Evolutionary conservation across 2,113 vertebrate species (phyloP).

Genomic region (Centropristis striata): DNA sequence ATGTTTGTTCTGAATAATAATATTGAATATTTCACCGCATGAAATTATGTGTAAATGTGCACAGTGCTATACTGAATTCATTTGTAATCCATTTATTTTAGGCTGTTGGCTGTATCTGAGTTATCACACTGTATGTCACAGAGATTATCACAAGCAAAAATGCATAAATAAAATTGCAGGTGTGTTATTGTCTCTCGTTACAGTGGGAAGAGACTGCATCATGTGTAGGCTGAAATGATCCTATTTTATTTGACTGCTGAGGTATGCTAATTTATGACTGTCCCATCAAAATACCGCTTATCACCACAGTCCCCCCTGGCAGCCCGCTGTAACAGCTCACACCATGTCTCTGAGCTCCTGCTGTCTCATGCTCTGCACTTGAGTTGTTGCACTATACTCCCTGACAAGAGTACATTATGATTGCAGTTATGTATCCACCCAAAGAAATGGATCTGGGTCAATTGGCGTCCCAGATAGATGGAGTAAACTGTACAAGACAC

Average conservation of each 20-base stretch:
- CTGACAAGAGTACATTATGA: slow-evolving; percentile 25
- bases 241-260: slow-evolving; percentile 11
- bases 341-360: background rate
- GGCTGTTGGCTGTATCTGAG: background rate
- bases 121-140: background rate
- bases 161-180: background rate
- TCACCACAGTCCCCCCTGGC: background rate
- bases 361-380: background rate
- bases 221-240: slow-evolving; percentile 12
- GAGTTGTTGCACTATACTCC: slow-evolving; percentile 10
- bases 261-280: slow-evolving; percentile 16
- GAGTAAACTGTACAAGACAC: background rate
- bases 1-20: slow-evolving; percentile 21
- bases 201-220: background rate
- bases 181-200: background rate
- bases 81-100: background rate
- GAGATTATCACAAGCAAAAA: background rate
- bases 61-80: background rate
- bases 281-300: slow-evolving; percentile 12
- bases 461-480: slow-evolving; percentile 17
- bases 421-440: slow-evolving; percentile 22
- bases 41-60: slow-evolving; percentile 11
- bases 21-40: slow-evolving; percentile 1
- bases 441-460: slow-evolving; percentile 19
- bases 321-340: background rate